Evolutionary conservation across 1,140 invertebrate genomes (phyloP), one percentile per base, ranked within the genome.

Genomic region (Hylaeus volcanicus): DNA sequence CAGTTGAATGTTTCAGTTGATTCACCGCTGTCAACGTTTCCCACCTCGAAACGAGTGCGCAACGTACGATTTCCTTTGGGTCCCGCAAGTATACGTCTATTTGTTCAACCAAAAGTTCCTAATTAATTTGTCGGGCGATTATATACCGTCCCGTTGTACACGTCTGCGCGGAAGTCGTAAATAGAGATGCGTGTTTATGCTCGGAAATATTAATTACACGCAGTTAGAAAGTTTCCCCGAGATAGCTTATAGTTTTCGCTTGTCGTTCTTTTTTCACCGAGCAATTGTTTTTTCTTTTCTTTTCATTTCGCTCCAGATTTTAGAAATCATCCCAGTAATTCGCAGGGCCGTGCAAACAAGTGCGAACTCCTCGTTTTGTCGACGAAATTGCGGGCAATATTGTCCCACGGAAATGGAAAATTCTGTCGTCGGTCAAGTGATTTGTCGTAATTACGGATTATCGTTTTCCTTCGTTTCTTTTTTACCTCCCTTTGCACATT

Each of bases 371-470:
- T 71, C 53, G 39, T 71, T 68, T 84, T 39, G 41, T 41, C 66
- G 64, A 85, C 72, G 79, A 78, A 71, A 78, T 41, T 60, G 26
- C 71, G 41, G 74, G 70, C 80, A 87, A 88, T 88, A 88, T 85
- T 85, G 86, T 88, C 77, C 68, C 77, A 72, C 83, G 86, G 80
- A 87, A 87, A 85, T 87, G 73, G 75, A 85, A 79, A 82, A 87
- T 83, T 87, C 73, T 70, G 78, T 80, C 69, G 72, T 83, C 68
- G 81, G 58, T 72, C 74, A 80, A 89, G 79, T 87, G 88, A 89
- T 89, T 89, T 87, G 85, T 79, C 83, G 83, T 84, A 89, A 89
- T 89, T 88, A 88, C 86, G 87, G 84, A 89, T 86, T 89, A 88
- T 86, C 56, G 73, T 74, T 81, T 75, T 15, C 45, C 79, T 60